phyloP scores from a whole-genome alignment of 2,888 invertebrate species.

The Dioctria linearis region DNA sequence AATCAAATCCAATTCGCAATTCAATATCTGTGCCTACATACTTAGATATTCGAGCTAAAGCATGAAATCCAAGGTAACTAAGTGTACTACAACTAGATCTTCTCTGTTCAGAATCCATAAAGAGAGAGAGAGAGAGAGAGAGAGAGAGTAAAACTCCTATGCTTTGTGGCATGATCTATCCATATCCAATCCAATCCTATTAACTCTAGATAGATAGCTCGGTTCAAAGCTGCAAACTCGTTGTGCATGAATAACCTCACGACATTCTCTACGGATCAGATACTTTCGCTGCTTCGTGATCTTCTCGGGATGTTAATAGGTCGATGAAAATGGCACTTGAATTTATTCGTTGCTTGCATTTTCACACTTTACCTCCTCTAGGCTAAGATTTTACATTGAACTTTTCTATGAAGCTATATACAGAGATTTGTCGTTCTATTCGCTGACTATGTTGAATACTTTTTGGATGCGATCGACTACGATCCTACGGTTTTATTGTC shows the following conservation, averaged over 20 bases:
- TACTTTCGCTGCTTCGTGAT: slow-evolving; percentile 4
- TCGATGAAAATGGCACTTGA: slow-evolving; percentile 37
- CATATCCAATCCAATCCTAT: too few species aligned
- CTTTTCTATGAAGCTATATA: not conserved
- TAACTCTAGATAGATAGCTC: too few species aligned
- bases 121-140: too few species aligned
- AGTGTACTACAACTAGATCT: too few species aligned
- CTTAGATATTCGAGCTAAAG: too few species aligned
- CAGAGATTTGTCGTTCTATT: not conserved
- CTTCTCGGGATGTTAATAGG: slow-evolving; percentile 24
- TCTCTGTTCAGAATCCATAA: too few species aligned
- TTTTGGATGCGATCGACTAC: not conserved
- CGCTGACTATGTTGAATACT: not conserved
- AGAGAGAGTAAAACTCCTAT: too few species aligned
- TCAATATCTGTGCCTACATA: too few species aligned
- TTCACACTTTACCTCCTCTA: slow-evolving; percentile 20
- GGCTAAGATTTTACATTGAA: slow-evolving; percentile 17
- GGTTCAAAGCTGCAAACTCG: not conserved
- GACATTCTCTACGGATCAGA: slow-evolving; percentile 40
- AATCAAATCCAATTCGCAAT: too few species aligned
- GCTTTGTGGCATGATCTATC: too few species aligned
- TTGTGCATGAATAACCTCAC: slow-evolving; percentile 29
- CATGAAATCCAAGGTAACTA: too few species aligned
- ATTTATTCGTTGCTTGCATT: slow-evolving; percentile 16
- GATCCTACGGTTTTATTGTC: slow-evolving; percentile 1